Conservation (phyloP, 2,888 invertebrate species). For the Stomorhina lunata region DNA sequence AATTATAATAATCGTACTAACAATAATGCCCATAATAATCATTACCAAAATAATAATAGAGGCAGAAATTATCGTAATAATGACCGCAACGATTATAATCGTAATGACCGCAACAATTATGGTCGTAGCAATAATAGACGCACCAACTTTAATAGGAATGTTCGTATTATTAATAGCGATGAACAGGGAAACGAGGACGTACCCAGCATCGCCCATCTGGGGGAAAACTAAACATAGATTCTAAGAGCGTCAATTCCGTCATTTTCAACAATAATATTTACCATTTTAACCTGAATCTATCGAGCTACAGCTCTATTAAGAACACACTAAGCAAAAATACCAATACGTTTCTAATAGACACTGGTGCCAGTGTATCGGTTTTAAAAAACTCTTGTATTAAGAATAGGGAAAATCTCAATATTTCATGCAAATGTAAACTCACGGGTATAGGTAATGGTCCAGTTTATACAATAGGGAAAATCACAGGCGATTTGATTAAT, state of each 20-base stretch:
- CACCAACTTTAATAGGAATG: background rate
- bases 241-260: background rate
- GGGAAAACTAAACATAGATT: background rate
- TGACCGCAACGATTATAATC: background rate
- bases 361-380: background rate
- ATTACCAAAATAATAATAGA: background rate
- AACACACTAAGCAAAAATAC: slow-evolving; percentile 2
- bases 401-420: background rate
- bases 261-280: background rate
- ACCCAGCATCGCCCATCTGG: background rate
- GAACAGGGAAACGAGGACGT: background rate
- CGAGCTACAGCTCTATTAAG: background rate
- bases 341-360: background rate
- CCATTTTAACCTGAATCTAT: background rate
- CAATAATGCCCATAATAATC: no score
- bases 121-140: no score
- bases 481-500: background rate
- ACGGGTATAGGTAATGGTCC: background rate
- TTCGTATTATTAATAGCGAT: background rate
- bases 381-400: background rate
- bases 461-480: background rate
- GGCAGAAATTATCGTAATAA: background rate
- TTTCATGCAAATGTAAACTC: background rate
- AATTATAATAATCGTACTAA: no score
- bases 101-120: background rate